These are phyloP conservation scores for Lycaon pictus DNA, from an alignment of 2,113 vertebrate genomes.

Conservation along the genomic window DNA sequence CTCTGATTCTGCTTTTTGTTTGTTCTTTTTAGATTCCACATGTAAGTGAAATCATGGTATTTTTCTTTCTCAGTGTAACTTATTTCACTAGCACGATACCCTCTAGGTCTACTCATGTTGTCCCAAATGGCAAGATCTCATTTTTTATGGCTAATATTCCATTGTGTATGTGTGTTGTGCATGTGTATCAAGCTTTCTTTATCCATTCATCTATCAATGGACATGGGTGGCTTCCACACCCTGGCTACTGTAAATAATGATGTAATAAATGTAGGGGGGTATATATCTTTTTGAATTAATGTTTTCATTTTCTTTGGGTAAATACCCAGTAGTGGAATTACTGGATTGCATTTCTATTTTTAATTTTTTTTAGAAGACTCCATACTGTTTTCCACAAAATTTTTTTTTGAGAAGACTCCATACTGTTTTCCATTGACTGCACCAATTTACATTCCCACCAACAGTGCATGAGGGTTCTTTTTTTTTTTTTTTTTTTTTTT, in stretches of 20 bases:
- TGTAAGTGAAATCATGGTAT: background rate
- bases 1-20: background rate
- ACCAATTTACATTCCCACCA: background rate
- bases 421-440: background rate
- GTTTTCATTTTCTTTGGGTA: background rate
- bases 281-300: background rate
- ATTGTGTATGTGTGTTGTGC: background rate
- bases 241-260: background rate
- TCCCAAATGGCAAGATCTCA: background rate
- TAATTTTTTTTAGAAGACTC: background rate
- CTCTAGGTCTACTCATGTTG: background rate
- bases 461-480: background rate
- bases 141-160: background rate
- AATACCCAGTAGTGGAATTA: background rate
- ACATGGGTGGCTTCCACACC: background rate
- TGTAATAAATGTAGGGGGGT: background rate
- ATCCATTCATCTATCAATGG: background rate
- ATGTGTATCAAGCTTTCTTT: background rate
- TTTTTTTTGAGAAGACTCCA: background rate
- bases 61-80: background rate
- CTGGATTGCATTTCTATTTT: background rate
- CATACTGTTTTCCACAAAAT: background rate
- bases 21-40: background rate
- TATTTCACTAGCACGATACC: background rate
- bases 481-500: too few relatives aligned